Percentiles rank a stretch among this genome's conserved stretches.
These are phyloP conservation scores for Cosmia trapezina DNA, from an alignment of 2,888 invertebrate species.

Conservation along the genomic window DNA sequence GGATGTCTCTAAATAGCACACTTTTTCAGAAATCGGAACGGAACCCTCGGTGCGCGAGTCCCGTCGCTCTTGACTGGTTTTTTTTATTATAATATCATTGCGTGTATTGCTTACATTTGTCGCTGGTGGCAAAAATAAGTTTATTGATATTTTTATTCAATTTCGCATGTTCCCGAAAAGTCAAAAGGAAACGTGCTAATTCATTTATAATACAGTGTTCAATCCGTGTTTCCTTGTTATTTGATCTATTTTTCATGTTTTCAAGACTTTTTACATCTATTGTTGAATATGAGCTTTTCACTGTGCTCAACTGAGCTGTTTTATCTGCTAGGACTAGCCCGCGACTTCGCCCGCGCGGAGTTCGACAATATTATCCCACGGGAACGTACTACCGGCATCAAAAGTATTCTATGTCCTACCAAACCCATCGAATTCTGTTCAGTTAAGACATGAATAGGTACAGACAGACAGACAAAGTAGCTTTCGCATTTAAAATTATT, in stretches of 20 bases:
- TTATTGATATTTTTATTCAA: background rate
- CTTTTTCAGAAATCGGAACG: too few species aligned
- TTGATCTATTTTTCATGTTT: background rate
- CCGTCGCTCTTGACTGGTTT: too few species aligned
- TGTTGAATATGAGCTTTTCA: background rate
- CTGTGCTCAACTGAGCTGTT: background rate
- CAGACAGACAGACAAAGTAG: background rate
- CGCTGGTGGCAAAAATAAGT: constrained; percentile 5
- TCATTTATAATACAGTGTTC: constrained; percentile 2
- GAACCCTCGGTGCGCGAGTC: too few species aligned
- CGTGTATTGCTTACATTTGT: constrained; percentile 24
- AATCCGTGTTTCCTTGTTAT: background rate
- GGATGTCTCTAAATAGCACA: too few species aligned
- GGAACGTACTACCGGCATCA: background rate
- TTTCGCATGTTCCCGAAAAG: background rate
- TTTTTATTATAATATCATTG: too few species aligned
- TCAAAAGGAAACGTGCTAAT: background rate
- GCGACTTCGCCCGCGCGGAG: background rate
- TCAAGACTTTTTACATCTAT: background rate
- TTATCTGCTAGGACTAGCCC: background rate
- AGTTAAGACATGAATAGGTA: background rate
- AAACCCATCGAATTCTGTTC: background rate
- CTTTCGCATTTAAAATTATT: background rate
- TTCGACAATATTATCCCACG: background rate
- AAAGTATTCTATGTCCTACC: background rate